phyloP scores from a whole-genome alignment of 2,113 vertebrate species.

The Tragelaphus imberbis region DNA sequence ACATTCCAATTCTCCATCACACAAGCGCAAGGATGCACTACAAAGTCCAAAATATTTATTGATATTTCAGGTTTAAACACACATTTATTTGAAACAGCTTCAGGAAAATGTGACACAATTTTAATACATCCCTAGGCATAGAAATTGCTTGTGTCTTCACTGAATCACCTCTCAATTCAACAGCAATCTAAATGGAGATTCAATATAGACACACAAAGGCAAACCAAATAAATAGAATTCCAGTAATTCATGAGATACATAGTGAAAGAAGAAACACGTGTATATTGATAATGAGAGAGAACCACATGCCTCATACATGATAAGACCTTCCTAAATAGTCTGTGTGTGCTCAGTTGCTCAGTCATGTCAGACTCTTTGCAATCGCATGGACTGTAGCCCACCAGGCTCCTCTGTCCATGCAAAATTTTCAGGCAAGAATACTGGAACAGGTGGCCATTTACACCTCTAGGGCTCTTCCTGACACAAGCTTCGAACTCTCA shows the following conservation, averaged over 20 bases:
- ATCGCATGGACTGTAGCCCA: background rate
- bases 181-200: background rate
- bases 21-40: background rate
- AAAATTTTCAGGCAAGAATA: background rate
- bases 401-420: background rate
- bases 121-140: background rate
- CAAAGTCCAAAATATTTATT: background rate
- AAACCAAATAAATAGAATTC: background rate
- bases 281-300: background rate
- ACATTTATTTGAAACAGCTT: background rate
- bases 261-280: background rate
- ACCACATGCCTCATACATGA: background rate
- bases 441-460: background rate
- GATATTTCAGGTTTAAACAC: background rate
- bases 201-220: background rate
- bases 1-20: background rate
- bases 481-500: background rate
- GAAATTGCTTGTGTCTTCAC: background rate
- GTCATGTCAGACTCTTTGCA: background rate
- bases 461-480: background rate
- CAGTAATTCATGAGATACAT: background rate
- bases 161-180: background rate
- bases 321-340: background rate
- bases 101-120: background rate
- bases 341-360: background rate